Evolutionary conservation across 2,797 vertebrate species (phyloP).

Genomic region (Carcharodon carcharias): DNA sequence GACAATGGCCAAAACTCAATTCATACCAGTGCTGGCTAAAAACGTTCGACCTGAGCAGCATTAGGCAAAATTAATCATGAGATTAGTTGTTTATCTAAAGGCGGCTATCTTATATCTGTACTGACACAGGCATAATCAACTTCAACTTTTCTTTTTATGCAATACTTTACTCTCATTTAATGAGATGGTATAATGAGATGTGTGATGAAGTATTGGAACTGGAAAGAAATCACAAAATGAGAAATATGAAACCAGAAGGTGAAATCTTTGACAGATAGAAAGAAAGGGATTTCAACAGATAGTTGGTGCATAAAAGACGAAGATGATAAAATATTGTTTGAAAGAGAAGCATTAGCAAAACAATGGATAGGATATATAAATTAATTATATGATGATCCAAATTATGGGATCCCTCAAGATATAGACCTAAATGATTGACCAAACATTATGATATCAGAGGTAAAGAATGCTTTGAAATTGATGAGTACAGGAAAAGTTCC

Average conservation of each 20-base stretch:
- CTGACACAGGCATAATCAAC: neutral
- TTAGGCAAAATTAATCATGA: neutral
- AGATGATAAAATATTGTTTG: neutral
- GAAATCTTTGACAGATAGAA: neutral
- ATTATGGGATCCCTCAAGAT: neutral
- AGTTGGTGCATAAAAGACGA: no score
- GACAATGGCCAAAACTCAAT: neutral
- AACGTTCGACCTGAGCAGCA: neutral
- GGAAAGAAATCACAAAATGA: neutral
- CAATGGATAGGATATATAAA: neutral
- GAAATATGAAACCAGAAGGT: neutral
- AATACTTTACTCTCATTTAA: neutral
- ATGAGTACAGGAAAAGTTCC: neutral
- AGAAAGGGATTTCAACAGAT: no score
- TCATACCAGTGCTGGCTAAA: neutral
- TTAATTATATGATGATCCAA: neutral
- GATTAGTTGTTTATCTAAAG: neutral
- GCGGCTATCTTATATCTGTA: neutral
- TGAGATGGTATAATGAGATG: neutral
- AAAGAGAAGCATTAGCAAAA: neutral
- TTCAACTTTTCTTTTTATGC: neutral
- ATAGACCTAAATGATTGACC: neutral
- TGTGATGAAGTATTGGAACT: neutral
- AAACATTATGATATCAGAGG: neutral
- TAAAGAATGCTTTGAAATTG: neutral